A percentile compares a stretch with the other conserved stretches of the same genome.
Evolutionary conservation across 2,888 invertebrate genomes (phyloP).

Genomic region (Cyclophora albipunctata): DNA sequence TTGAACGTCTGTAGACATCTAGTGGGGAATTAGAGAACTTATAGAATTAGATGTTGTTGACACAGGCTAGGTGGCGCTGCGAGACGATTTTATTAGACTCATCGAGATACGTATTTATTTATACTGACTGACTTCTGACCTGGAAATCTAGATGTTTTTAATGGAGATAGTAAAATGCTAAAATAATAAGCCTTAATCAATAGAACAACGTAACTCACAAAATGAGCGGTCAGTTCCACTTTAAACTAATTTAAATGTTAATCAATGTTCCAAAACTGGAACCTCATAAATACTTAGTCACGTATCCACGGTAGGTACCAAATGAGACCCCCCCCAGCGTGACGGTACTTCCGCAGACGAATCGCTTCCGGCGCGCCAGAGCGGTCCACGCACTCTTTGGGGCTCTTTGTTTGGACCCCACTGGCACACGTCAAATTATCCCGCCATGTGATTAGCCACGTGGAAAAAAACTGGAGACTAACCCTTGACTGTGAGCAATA

Average conservation of each 20-base stretch:
- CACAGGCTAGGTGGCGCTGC: conserved; percentile 42
- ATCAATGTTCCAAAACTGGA: too few relatives aligned
- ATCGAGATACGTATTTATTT: background rate
- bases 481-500: background rate
- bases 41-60: conserved; percentile 6
- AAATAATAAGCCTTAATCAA: too few relatives aligned
- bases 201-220: too few relatives aligned
- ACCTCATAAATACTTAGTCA: too few relatives aligned
- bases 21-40: conserved; percentile 27
- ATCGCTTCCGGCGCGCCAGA: conserved; percentile 62
- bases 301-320: too few relatives aligned
- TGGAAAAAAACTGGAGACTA: conserved; percentile 33
- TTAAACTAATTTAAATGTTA: too few relatives aligned
- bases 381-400: conserved; percentile 45
- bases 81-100: conserved; percentile 1
- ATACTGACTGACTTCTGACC: too few relatives aligned
- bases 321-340: conserved; percentile 40
- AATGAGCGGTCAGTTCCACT: too few relatives aligned
- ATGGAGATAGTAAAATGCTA: too few relatives aligned
- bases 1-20: conserved; percentile 31
- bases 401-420: conserved; percentile 54
- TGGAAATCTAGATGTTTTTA: too few relatives aligned
- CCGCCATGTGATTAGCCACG: conserved; percentile 49
- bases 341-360: conserved; percentile 66
- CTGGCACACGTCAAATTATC: conserved; percentile 45